Evolutionary conservation across 1,140 invertebrate genomes (phyloP).

Genomic region (Apis cerana): DNA sequence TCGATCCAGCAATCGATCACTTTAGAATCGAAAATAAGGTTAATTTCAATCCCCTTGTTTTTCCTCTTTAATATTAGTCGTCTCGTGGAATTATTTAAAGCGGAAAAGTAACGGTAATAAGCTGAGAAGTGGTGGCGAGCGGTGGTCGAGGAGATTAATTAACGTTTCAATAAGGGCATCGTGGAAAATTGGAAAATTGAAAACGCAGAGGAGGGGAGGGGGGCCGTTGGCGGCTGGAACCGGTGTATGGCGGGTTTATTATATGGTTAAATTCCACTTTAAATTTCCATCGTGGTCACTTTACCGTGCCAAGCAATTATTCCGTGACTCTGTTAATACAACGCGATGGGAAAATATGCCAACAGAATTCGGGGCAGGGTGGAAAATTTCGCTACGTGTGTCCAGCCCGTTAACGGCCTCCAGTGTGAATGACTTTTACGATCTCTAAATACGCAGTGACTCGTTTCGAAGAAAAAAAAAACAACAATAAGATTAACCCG

Average conservation of each 20-base stretch:
- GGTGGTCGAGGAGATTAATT: slow-evolving; percentile 6
- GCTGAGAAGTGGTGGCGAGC: not conserved
- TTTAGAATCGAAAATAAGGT: too few relatives aligned
- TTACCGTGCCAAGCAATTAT: slow-evolving; percentile 28
- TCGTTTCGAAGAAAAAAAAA: slow-evolving; percentile 1
- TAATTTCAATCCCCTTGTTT: too few relatives aligned
- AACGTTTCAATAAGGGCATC: slow-evolving; percentile 11
- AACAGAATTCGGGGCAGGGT: not conserved
- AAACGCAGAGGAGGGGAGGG: not conserved
- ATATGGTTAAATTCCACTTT: slow-evolving; percentile 21
- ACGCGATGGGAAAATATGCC: slow-evolving; percentile 9
- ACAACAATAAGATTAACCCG: too few relatives aligned
- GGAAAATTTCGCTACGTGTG: not conserved
- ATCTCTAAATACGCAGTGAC: not conserved
- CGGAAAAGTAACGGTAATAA: not conserved
- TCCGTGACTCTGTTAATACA: not conserved
- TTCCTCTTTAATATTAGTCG: too few relatives aligned
- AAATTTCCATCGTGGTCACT: slow-evolving; percentile 21
- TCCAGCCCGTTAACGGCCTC: not conserved
- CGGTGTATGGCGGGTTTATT: not conserved
- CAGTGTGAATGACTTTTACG: not conserved
- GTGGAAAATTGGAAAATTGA: slow-evolving; percentile 18
- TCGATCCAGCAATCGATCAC: too few relatives aligned
- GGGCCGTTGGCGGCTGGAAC: not conserved
- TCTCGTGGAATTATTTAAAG: not conserved